phyloP scores from a whole-genome alignment of 1,140 invertebrate genomes.

The Trichoplusia ni region DNA sequence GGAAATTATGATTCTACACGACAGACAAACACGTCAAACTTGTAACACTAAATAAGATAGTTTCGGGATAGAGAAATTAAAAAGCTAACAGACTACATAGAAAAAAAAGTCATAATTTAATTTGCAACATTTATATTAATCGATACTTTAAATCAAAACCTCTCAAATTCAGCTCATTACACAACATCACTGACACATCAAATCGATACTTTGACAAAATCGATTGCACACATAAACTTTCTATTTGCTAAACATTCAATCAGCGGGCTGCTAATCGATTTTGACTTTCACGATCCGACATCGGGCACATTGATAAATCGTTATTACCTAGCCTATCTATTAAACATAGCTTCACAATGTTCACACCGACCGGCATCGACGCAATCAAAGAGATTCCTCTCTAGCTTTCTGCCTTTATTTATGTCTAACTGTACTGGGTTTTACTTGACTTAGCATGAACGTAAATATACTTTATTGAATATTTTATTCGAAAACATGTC shows the following conservation, averaged over 20 bases:
- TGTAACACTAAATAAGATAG: too few relatives aligned
- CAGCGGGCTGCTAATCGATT: constrained; percentile 50
- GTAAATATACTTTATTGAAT: too few relatives aligned
- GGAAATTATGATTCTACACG: too few relatives aligned
- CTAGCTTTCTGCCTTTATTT: constrained; percentile 19
- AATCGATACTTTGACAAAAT: neutral
- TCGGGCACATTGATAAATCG: constrained; percentile 46
- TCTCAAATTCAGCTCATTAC: too few relatives aligned
- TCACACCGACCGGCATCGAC: constrained; percentile 1
- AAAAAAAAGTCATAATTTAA: too few relatives aligned
- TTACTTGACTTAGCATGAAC: too few relatives aligned
- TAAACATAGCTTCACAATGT: constrained; percentile 16
- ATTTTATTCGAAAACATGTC: too few relatives aligned
- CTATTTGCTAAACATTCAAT: constrained; percentile 38
- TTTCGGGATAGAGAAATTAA: too few relatives aligned
- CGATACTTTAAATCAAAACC: too few relatives aligned
- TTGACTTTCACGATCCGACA: constrained; percentile 54
- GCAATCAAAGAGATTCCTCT: constrained; percentile 43
- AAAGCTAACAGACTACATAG: too few relatives aligned
- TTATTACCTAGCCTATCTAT: constrained; percentile 34
- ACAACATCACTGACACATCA: neutral
- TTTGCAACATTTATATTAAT: too few relatives aligned
- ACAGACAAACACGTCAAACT: too few relatives aligned
- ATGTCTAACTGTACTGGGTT: neutral
- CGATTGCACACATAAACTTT: constrained; percentile 7